Conservation (phyloP, 2,888 invertebrate genomes). For the Ctena decussata region DNA sequence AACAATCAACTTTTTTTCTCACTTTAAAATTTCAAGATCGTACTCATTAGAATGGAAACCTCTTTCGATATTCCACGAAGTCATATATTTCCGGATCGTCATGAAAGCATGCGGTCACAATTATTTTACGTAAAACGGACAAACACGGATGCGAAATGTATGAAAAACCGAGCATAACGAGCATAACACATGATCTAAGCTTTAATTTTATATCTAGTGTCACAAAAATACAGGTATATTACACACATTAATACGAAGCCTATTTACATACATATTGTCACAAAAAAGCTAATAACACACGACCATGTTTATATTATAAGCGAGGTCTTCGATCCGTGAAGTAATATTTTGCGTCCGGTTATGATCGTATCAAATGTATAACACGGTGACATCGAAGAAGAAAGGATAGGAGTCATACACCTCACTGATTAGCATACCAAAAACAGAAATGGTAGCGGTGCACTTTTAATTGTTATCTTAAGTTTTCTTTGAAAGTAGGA, state of each 20-base stretch:
- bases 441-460: background rate
- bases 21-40: no score
- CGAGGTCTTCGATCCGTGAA: background rate
- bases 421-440: background rate
- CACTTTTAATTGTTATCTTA: background rate
- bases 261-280: slow-evolving; percentile 1
- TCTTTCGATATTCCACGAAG: no score
- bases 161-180: background rate
- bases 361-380: background rate
- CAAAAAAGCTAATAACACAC: background rate
- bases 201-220: background rate
- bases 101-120: no score
- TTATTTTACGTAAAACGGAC: background rate
- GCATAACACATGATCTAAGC: background rate
- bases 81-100: no score
- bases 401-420: background rate
- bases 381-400: background rate
- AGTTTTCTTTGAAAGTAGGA: background rate
- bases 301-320: background rate
- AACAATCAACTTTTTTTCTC: no score
- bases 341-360: slow-evolving; percentile 4
- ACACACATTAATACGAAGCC: background rate
- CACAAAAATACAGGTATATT: background rate
- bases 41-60: no score
- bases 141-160: background rate